Conservation (phyloP, 1,140 invertebrate genomes). For the Samia ricini region DNA sequence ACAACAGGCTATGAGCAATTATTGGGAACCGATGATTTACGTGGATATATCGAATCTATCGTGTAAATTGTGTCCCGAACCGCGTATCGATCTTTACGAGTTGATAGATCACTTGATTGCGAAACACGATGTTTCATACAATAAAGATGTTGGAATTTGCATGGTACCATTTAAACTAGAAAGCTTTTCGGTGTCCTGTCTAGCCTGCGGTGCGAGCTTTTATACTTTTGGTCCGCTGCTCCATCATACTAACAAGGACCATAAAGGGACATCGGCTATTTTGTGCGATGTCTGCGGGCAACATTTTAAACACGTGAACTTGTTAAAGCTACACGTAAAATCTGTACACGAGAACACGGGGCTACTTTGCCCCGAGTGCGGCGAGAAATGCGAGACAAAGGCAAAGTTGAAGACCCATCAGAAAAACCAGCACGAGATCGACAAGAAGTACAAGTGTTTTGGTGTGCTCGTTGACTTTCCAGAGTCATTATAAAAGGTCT, state of each 20-base stretch:
- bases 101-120: constrained; percentile 57
- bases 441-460: constrained; percentile 61
- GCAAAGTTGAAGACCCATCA: constrained; percentile 60
- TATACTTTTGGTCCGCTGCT: constrained; percentile 60
- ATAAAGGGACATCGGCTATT: constrained; percentile 59
- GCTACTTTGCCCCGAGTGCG: constrained; percentile 54
- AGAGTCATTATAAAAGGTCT: constrained; percentile 61
- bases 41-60: constrained; percentile 57
- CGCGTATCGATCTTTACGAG: constrained; percentile 47
- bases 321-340: constrained; percentile 53
- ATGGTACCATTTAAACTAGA: constrained; percentile 63
- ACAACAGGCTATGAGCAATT: constrained; percentile 57
- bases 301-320: constrained; percentile 53
- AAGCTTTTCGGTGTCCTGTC: constrained; percentile 48
- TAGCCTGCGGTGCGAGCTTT: constrained; percentile 53
- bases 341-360: constrained; percentile 53
- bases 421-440: constrained; percentile 57
- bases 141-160: constrained; percentile 58
- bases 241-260: constrained; percentile 65
- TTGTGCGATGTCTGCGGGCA: constrained; percentile 64
- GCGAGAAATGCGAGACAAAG: constrained; percentile 54
- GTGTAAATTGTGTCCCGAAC: constrained; percentile 53
- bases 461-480: constrained; percentile 48
- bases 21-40: constrained; percentile 63
- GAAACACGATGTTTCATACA: constrained; percentile 47